Base-by-base conservation (phyloP, 2,113 vertebrate genomes). In the Pionites leucogaster region DNA sequence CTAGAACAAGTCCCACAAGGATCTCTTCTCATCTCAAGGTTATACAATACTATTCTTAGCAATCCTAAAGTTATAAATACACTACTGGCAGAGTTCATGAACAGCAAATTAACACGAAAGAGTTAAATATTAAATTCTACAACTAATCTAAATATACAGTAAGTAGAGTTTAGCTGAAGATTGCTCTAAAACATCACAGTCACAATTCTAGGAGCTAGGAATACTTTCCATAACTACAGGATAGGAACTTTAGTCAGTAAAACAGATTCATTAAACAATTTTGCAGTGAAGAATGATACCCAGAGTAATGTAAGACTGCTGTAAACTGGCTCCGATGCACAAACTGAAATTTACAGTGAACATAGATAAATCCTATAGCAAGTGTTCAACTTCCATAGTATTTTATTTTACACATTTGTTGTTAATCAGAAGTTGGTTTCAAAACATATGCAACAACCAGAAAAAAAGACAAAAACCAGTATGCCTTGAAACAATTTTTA, bases 11-110 rank as follows among this genome's bases (percentile, higher is more conserved):
- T 87, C 91, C 77, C 77, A 82, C 4, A 29, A 9, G 55, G 29
- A 68, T 50, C 18, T 86, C 23, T 71, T 86, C 50, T 68, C 63
- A 74, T 67, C 63, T 93, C 92, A 95, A 96, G 86, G 96, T 93
- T 91, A 67, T 22, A 53, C 17, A 44, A 25, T 63, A 83, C 14
- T 79, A 57, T 81, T 86, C 64, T 74, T 83, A 86, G 82, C n/a
- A 83, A 74, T 17, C 67, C 4, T 10, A 44, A 44, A 83, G 64
- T 70, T 68, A 90, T 79, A 96, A 94, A 96, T 92, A 93, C 6
- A 11, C 68, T 60, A 33, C 1, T 88, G 60, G 68, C 64, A 94
- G 86, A 92, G 33, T n/a, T 90, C 23, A 41, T 7, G 20, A 23
- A 63, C 23, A 29, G 37, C 42, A 94, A 93, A 81, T 86, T 75